These are phyloP conservation scores for Genyomyrus donnyi DNA, from an alignment of 2,113 vertebrate genomes.

Conservation along the genomic window DNA sequence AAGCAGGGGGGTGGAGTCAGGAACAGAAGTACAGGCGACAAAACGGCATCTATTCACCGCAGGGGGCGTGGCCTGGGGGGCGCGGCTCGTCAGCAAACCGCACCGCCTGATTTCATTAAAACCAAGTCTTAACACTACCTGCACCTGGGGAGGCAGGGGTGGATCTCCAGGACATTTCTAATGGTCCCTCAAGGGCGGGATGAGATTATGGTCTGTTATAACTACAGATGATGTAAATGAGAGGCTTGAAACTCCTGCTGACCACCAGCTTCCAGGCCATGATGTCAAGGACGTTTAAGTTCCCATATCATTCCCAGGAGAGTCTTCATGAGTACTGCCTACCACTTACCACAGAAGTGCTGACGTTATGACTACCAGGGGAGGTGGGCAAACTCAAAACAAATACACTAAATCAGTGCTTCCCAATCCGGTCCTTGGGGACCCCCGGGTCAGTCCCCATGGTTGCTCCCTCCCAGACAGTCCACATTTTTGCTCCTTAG, in stretches of 20 bases:
- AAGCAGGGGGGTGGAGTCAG: neutral
- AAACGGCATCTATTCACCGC: neutral
- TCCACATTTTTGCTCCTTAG: no score
- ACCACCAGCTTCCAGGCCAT: neutral
- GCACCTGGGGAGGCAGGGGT: neutral
- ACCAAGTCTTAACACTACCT: neutral
- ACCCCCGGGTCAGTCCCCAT: neutral
- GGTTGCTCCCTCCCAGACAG: no score
- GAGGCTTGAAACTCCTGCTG: neutral
- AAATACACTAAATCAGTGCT: neutral
- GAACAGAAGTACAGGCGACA: neutral
- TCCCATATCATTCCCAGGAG: neutral
- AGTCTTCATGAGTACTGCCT: neutral
- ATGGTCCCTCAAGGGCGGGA: neutral
- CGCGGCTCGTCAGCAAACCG: neutral
- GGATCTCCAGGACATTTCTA: neutral
- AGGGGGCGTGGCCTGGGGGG: neutral
- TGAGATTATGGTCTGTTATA: neutral
- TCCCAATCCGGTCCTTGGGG: neutral
- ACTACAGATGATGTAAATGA: neutral
- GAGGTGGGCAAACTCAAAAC: neutral
- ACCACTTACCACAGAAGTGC: neutral
- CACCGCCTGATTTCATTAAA: neutral
- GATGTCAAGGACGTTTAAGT: neutral
- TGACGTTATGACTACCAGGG: neutral